Percentiles rank a stretch among this genome's conserved stretches.
These are phyloP conservation scores for Artibeus lituratus DNA, from an alignment of 2,797 vertebrate genomes.

Conservation along the genomic window DNA sequence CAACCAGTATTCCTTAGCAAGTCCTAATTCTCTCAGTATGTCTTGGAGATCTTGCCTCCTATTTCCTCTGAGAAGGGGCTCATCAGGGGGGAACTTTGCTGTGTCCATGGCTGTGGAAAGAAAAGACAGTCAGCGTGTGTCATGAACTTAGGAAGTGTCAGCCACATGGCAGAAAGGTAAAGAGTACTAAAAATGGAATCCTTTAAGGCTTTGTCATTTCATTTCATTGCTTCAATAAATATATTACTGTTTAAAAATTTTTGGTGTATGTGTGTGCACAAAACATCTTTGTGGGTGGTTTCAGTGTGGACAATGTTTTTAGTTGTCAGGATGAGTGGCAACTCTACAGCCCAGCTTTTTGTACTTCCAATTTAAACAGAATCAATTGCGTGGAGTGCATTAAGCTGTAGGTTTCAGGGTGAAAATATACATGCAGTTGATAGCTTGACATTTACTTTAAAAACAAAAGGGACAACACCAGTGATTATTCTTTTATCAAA, in stretches of 20 bases:
- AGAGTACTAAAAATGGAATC: too few species aligned
- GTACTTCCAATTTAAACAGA: neutral
- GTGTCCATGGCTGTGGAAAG: conserved; percentile 53
- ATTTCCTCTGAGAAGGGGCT: neutral
- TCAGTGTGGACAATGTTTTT: too few species aligned
- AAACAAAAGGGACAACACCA: neutral
- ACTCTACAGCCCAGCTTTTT: too few species aligned
- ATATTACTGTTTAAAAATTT: too few species aligned
- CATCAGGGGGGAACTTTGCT: accelerated
- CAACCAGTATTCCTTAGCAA: conserved; percentile 61
- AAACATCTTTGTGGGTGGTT: too few species aligned
- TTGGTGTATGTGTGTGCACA: too few species aligned
- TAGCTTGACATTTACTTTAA: neutral
- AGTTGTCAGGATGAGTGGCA: too few species aligned
- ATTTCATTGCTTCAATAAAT: too few species aligned
- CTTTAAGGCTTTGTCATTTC: too few species aligned
- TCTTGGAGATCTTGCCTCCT: conserved; percentile 1
- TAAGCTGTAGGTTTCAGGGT: neutral
- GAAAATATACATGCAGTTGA: too few species aligned
- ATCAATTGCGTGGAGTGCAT: neutral
- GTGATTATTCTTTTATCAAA: neutral
- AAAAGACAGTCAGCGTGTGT: neutral
- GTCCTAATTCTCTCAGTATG: conserved; percentile 42
- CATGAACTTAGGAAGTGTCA: too few species aligned
- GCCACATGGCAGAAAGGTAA: too few species aligned